Percentiles rank a stretch among this genome's conserved stretches.
Evolutionary conservation across 2,888 invertebrate genomes (phyloP).

Genomic region (Xanthia togata): DNA sequence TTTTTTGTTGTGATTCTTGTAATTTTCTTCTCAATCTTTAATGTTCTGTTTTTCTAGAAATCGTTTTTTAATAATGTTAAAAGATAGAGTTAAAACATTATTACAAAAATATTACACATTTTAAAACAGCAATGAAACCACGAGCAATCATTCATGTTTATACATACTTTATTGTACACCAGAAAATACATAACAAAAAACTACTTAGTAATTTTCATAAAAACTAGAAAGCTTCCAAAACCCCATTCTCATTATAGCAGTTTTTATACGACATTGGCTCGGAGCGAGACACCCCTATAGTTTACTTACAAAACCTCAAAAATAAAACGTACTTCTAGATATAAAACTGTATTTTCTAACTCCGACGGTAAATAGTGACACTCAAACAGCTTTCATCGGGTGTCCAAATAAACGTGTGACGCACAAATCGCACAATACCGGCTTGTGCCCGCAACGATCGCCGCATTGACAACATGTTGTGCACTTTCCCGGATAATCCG

Average conservation of each 20-base stretch:
- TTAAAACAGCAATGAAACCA: not conserved
- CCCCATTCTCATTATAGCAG: not conserved
- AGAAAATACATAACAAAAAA: too few relatives aligned
- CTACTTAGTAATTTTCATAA: not conserved
- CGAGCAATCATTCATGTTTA: too few relatives aligned
- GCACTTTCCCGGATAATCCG: conserved; percentile 87
- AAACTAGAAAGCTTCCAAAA: not conserved
- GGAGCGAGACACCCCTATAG: not conserved
- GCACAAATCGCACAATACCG: conserved; percentile 60
- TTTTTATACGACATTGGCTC: not conserved
- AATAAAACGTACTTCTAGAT: not conserved
- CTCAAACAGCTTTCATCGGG: conserved; percentile 60
- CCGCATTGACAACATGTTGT: conserved; percentile 86
- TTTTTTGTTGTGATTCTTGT: not conserved
- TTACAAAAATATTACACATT: not conserved
- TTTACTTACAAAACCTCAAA: not conserved
- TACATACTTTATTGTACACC: too few relatives aligned
- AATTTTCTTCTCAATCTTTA: not conserved
- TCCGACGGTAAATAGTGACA: conserved; percentile 41
- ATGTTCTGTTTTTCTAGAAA: not conserved
- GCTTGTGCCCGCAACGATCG: conserved; percentile 72
- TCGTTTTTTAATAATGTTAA: not conserved
- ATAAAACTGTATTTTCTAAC: conserved; percentile 5
- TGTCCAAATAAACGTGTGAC: conserved; percentile 70
- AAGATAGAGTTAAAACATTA: too few relatives aligned